phyloP scores from a whole-genome alignment of 2,888 invertebrate genomes.

The Gymnosoma rotundatum region DNA sequence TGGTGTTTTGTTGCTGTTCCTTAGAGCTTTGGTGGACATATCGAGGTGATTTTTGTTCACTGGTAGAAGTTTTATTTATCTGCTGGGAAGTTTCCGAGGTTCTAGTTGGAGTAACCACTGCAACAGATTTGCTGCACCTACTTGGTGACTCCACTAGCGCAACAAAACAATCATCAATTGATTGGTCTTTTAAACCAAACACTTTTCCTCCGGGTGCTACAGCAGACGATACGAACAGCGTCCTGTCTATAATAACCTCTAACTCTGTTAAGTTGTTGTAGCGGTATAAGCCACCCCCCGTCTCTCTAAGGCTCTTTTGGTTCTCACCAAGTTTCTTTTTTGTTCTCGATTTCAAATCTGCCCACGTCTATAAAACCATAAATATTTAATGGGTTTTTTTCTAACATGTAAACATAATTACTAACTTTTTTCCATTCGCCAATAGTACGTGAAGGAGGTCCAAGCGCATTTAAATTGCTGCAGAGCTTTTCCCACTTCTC shows the following conservation, averaged over 20 bases:
- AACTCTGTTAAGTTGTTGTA: constrained; percentile 8
- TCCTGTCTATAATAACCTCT: constrained; percentile 13
- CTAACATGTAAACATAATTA: too few species aligned
- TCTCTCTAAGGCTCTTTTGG: neutral
- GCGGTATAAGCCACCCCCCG: constrained; percentile 2
- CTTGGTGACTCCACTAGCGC: neutral
- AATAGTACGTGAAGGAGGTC: constrained; percentile 4
- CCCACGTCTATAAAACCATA: constrained; percentile 11
- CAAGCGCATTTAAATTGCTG: constrained; percentile 4
- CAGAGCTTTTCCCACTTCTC: constrained; percentile 24
- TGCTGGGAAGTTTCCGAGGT: too few species aligned
- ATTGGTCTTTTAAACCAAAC: neutral
- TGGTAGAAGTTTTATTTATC: too few species aligned
- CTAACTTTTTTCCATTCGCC: constrained; percentile 45
- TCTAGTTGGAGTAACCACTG: neutral
- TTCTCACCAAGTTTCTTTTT: constrained; percentile 18
- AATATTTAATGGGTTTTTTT: neutral
- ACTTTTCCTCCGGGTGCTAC: neutral
- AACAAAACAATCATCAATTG: constrained; percentile 15
- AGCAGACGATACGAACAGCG: constrained; percentile 5
- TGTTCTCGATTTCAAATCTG: constrained; percentile 15
- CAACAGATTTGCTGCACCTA: constrained; percentile 1
- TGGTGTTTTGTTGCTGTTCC: neutral
- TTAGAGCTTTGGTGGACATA: too few species aligned
- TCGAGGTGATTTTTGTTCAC: too few species aligned